phyloP scores from a whole-genome alignment of 2,888 invertebrate species.

The Drosophila cognata region DNA sequence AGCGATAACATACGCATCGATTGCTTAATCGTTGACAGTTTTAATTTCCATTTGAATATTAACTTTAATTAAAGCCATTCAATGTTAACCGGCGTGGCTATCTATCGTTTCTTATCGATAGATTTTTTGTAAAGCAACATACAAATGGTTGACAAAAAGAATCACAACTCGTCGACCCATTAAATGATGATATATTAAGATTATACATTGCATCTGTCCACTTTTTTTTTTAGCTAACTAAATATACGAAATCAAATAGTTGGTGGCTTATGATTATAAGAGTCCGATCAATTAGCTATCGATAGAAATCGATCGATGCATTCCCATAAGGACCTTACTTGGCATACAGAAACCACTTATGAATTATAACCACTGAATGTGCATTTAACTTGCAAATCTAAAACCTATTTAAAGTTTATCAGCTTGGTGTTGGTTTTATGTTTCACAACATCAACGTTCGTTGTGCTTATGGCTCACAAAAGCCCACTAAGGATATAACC shows the following conservation, averaged over 20 bases:
- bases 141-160: neutral
- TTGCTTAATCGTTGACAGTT: neutral
- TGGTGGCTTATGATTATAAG: neutral
- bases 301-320: neutral
- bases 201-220: neutral
- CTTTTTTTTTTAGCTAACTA: neutral
- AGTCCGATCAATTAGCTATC: neutral
- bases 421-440: neutral
- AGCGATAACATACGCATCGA: neutral
- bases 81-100: neutral
- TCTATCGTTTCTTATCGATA: neutral
- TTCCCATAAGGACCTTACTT: neutral
- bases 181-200: neutral
- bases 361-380: constrained; percentile 5
- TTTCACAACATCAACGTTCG: constrained; percentile 1
- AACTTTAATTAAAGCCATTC: neutral
- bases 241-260: neutral
- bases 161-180: neutral
- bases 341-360: neutral
- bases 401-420: neutral
- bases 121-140: neutral
- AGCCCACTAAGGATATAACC: constrained; percentile 2
- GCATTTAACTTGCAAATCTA: neutral
- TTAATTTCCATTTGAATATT: neutral
- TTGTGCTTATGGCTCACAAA: constrained; percentile 1